Evolutionary conservation across 2,113 vertebrate species (phyloP).

Genomic region (Peucedramus taeniatus): DNA sequence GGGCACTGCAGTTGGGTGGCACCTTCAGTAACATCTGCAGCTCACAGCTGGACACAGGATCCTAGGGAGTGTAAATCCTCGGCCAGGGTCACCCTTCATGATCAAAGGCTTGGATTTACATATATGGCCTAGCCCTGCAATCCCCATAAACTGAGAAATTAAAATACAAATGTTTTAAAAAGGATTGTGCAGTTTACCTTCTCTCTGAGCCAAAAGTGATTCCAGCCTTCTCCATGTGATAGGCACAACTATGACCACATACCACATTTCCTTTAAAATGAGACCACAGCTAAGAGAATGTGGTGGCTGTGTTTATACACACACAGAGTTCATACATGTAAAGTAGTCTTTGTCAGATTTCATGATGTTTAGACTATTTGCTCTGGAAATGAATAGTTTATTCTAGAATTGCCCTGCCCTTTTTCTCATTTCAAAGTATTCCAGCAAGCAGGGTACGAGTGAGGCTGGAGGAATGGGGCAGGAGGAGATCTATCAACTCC

Average conservation of each 20-base stretch:
- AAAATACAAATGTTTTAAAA: not conserved
- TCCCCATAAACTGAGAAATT: not conserved
- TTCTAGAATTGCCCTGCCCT: not conserved
- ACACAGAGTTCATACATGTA: not conserved
- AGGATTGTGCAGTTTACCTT: rapidly evolving
- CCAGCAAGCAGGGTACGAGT: not conserved
- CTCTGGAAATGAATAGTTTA: not conserved
- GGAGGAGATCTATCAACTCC: not conserved
- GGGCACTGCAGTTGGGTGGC: not conserved
- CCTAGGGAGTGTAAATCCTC: not conserved
- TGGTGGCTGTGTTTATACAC: not conserved
- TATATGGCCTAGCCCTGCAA: not conserved
- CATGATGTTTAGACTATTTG: not conserved
- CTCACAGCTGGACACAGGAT: not conserved
- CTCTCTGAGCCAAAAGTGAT: not conserved
- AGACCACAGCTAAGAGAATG: not conserved
- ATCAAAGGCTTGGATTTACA: not conserved
- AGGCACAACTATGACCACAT: not conserved
- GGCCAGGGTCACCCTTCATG: not conserved
- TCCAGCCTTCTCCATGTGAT: not conserved
- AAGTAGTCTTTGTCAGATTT: not conserved
- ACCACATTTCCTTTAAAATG: not conserved
- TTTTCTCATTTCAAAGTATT: not conserved
- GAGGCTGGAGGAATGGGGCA: not conserved
- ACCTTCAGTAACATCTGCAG: not conserved